phyloP scores from a whole-genome alignment of 2,888 invertebrate genomes.

The Drosophila peninsularis region DNA sequence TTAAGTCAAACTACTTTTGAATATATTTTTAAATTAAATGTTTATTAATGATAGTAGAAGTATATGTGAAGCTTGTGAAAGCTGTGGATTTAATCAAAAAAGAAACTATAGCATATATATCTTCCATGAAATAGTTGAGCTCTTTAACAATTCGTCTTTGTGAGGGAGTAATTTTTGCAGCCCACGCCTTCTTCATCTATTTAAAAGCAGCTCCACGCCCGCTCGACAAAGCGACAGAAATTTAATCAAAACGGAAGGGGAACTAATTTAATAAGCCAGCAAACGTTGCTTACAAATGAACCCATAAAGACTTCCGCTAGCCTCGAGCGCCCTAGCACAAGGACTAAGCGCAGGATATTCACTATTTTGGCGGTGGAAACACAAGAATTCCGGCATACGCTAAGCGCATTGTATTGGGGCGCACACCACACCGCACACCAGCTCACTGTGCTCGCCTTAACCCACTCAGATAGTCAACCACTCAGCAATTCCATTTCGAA shows the following conservation, averaged over 20 bases:
- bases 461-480: background rate
- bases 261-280: constrained; percentile 60
- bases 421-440: background rate
- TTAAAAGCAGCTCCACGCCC: background rate
- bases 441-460: background rate
- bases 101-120: no score
- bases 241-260: constrained; percentile 29
- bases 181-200: background rate
- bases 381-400: constrained; percentile 10
- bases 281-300: constrained; percentile 44
- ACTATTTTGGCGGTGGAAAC: constrained; percentile 20
- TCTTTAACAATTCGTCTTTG: no score
- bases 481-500: constrained; percentile 21
- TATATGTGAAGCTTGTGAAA: no score
- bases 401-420: constrained; percentile 30
- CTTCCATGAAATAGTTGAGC: no score
- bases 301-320: constrained; percentile 29
- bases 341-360: constrained; percentile 15
- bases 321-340: constrained; percentile 15
- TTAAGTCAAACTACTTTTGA: no score
- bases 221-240: constrained; percentile 16
- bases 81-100: no score
- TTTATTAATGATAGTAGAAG: no score
- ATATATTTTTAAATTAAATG: no score
- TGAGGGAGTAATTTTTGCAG: background rate